These are phyloP conservation scores for Drosophila formosana DNA, from an alignment of 2,888 invertebrate species.

Conservation along the genomic window DNA sequence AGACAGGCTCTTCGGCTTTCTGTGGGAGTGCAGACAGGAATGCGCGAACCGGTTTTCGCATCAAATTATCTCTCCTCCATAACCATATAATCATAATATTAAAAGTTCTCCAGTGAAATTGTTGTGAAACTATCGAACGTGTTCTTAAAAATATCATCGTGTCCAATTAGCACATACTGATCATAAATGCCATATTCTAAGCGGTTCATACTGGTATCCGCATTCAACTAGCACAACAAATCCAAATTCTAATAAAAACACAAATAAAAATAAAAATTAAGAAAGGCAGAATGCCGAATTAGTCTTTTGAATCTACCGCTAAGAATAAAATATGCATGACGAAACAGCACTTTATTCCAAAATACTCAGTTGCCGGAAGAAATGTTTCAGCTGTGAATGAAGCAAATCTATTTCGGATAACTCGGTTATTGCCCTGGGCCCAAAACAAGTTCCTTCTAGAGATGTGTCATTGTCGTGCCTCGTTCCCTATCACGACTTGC, in stretches of 20 bases:
- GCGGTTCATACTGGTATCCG: conserved; percentile 36
- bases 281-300: conserved; percentile 32
- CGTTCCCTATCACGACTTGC: conserved; percentile 6
- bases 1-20: conserved; percentile 61
- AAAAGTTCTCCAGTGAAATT: conserved; percentile 42
- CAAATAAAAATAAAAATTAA: conserved; percentile 24
- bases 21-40: conserved; percentile 59
- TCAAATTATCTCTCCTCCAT: conserved; percentile 24
- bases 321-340: conserved; percentile 49
- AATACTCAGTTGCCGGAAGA: conserved; percentile 40
- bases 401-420: conserved; percentile 14
- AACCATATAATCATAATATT: conserved; percentile 26
- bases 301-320: conserved; percentile 35
- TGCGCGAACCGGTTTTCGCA: conserved; percentile 65
- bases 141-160: conserved; percentile 50
- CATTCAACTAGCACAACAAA: conserved; percentile 26
- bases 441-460: conserved; percentile 26
- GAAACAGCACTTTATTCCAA: conserved; percentile 30
- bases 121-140: conserved; percentile 65
- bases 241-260: conserved; percentile 18
- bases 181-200: conserved; percentile 36
- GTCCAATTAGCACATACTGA: conserved; percentile 41
- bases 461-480: conserved; percentile 19
- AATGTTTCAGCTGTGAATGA: conserved; percentile 42
- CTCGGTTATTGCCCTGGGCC: conserved; percentile 55